phyloP scores from a whole-genome alignment of 2,113 vertebrate genomes.

The Dascyllus trimaculatus region DNA sequence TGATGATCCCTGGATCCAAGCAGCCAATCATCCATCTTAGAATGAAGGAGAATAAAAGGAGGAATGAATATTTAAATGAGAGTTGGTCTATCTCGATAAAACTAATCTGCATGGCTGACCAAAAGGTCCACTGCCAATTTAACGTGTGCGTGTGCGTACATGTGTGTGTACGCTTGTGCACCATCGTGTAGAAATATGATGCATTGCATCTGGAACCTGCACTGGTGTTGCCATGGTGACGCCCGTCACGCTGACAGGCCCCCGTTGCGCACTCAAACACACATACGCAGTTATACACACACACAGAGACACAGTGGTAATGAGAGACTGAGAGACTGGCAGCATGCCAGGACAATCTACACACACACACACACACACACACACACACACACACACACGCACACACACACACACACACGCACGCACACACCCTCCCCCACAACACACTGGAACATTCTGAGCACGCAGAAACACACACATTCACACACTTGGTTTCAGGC shows the following conservation, averaged over 20 bases:
- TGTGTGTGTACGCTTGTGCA: slow-evolving; percentile 13
- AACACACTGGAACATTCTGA: slow-evolving; percentile 69
- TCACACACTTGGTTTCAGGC: slow-evolving; percentile 13
- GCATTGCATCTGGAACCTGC: slow-evolving; percentile 71
- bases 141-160: slow-evolving; percentile 26
- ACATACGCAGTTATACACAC: slow-evolving; percentile 11
- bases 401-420: slow-evolving; percentile 34
- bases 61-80: slow-evolving; percentile 86
- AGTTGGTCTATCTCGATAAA: slow-evolving; percentile 78
- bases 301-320: slow-evolving; percentile 68
- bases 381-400: slow-evolving; percentile 20
- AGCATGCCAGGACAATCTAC: slow-evolving; percentile 78
- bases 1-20: slow-evolving; percentile 28
- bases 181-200: slow-evolving; percentile 76
- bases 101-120: slow-evolving; percentile 80
- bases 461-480: slow-evolving; percentile 26
- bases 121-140: slow-evolving; percentile 68
- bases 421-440: slow-evolving; percentile 28
- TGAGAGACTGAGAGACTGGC: slow-evolving; percentile 81
- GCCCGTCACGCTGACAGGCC: slow-evolving; percentile 63
- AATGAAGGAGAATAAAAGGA: slow-evolving; percentile 39
- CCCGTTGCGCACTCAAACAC: slow-evolving; percentile 39
- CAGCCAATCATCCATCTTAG: slow-evolving; percentile 49
- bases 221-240: slow-evolving; percentile 82
- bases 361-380: slow-evolving; percentile 33